Base-by-base conservation (phyloP, 2,113 vertebrate genomes). In the Orientallactaga bullata region DNA sequence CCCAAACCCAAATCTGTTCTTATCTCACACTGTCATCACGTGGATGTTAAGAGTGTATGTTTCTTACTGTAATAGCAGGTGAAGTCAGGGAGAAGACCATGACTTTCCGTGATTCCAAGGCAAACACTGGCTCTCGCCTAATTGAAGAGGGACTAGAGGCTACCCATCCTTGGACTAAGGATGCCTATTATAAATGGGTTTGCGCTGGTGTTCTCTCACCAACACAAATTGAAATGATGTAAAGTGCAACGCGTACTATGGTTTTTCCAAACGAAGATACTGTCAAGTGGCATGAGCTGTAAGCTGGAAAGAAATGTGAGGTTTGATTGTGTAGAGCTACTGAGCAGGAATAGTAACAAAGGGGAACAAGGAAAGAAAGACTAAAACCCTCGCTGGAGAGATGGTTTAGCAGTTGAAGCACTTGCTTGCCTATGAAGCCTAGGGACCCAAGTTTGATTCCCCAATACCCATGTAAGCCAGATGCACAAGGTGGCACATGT, bases 251-350 rank as follows among this genome's bases (percentile, higher is more conserved):
- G 10, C 37, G 35, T 39, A 55, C 5, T 63, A 16, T 73, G 65
- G 81, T 30, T 74, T 74, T 21, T 85, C 69, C 18, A 55, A 8
- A 5, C 12, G 15, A 77, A 89, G 55, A 60, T 60, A 11, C 17
- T 73, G 10, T n/a, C 63, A 84, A 51, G 42, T 78, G n/a, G 35
- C 65, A 7, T n/a, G 51, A 89, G 6, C 61, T 61, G 21, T 68
- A 85, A 32, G 23, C 77, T 85, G 58, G 39, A 80, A 89, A 83
- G 77, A 81, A 63, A 71, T 71, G 21, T 26, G 82, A 73, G 65
- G 12, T 92, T 32, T 87, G 63, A 30, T 87, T 80, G 51, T 72
- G 55, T 58, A 72, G 47, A 87, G 15, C 42, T 82, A 47, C 94
- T 81, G 26, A 90, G 55, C 83, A 88, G 69, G 72, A 15, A 79